Evolutionary conservation across 2,113 vertebrate genomes (phyloP).

Genomic region (Eudyptes chrysolophus): DNA sequence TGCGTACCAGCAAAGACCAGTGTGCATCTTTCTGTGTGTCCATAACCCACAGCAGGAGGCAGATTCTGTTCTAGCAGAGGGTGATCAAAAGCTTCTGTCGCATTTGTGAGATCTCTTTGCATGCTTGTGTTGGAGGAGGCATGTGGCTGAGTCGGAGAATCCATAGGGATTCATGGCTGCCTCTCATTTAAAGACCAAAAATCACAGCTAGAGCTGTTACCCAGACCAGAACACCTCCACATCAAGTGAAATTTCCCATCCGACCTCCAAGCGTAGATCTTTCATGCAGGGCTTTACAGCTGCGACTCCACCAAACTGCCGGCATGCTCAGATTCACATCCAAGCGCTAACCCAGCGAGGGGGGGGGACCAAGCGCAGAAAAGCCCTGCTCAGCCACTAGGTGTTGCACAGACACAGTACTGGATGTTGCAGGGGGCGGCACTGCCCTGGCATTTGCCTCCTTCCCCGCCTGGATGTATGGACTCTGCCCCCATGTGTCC

Average conservation of each 20-base stretch:
- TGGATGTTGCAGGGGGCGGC: not conserved
- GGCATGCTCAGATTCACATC: not conserved
- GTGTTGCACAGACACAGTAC: not conserved
- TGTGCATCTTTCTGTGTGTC: not conserved
- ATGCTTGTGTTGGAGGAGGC: not conserved
- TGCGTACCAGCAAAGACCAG: not conserved
- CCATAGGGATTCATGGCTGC: not conserved
- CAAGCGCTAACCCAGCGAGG: not conserved
- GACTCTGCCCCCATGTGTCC: conserved; percentile 31
- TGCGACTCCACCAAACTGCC: not conserved
- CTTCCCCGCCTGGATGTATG: not conserved
- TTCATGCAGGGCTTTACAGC: not conserved
- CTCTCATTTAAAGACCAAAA: not conserved
- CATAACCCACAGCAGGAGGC: not conserved
- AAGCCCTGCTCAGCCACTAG: not conserved
- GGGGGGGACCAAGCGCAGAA: not conserved
- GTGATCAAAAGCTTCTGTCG: not conserved
- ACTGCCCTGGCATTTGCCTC: not conserved
- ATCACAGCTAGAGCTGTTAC: not conserved
- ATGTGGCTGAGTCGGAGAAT: rapidly evolving
- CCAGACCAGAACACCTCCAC: not conserved
- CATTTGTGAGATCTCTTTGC: not conserved
- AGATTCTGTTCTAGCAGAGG: not conserved
- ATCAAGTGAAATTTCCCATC: not conserved
- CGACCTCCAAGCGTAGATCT: not conserved